Percentiles rank a stretch among this genome's conserved stretches.
Evolutionary conservation across 1,140 invertebrate genomes (phyloP).

Genomic region (Probaryconus sp.): DNA sequence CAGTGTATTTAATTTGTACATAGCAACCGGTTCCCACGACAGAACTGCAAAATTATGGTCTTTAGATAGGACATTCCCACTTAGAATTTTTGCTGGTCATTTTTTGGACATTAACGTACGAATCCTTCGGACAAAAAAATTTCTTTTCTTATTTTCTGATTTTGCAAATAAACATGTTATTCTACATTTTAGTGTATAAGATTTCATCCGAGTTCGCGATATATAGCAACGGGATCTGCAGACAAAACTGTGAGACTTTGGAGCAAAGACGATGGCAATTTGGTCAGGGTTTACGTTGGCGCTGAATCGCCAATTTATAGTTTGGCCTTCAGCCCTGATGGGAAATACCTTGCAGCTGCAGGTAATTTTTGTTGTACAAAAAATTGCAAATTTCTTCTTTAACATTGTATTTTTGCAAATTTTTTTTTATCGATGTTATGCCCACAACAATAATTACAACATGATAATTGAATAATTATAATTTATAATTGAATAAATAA

Average conservation of each 20-base stretch:
- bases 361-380: too few relatives aligned
- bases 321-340: conserved; percentile 85
- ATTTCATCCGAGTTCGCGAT: conserved; percentile 90
- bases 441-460: too few relatives aligned
- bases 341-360: conserved; percentile 83
- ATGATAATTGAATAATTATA: too few relatives aligned
- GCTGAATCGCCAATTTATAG: conserved; percentile 81
- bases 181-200: conserved; percentile 81
- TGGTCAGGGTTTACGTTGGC: conserved; percentile 81
- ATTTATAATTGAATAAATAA: too few relatives aligned
- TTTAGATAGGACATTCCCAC: conserved; percentile 87
- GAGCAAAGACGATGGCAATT: conserved; percentile 81
- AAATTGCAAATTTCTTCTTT: conserved; percentile 16
- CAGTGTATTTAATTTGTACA: conserved; percentile 84
- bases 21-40: conserved; percentile 91
- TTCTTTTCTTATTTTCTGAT: too few relatives aligned
- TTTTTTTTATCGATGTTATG: background rate
- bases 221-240: conserved; percentile 87
- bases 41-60: conserved; percentile 91
- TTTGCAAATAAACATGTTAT: background rate
- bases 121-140: too few relatives aligned
- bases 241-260: conserved; percentile 88
- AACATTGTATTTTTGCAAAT: conserved; percentile 4
- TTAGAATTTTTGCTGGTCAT: conserved; percentile 90
- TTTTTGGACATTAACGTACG: conserved; percentile 89